phyloP scores from a whole-genome alignment of 2,113 vertebrate species.

The Tetraodon nigroviridis region DNA sequence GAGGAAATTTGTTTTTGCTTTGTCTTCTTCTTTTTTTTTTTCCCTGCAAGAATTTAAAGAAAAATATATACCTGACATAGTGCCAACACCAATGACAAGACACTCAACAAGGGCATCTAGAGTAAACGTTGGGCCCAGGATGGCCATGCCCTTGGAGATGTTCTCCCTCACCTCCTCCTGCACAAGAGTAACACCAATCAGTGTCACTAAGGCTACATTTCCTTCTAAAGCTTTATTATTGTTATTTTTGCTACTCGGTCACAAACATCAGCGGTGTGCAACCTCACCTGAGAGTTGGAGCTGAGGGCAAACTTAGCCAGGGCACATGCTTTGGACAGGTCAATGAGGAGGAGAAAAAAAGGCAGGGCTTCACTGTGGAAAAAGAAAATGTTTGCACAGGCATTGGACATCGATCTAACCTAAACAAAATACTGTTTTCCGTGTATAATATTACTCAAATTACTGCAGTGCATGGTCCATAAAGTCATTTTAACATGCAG shows the following conservation, averaged over 20 bases:
- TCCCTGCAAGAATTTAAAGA: not conserved
- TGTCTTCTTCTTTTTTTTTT: not conserved
- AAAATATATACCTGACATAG: constrained; percentile 85
- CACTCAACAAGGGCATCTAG: constrained; percentile 95
- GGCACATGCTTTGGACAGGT: constrained; percentile 92
- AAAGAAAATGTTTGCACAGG: not conserved
- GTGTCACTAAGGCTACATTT: not conserved
- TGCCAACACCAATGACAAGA: constrained; percentile 93
- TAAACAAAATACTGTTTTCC: not conserved
- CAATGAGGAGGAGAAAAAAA: constrained; percentile 93
- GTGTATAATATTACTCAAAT: too few relatives aligned
- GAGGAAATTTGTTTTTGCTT: not conserved
- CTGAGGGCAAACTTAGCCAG: constrained; percentile 96
- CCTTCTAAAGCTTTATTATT: not conserved
- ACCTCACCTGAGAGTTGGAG: constrained; percentile 91
- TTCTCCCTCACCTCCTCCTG: constrained; percentile 98
- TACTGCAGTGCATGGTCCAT: too few relatives aligned
- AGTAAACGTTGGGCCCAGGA: constrained; percentile 94
- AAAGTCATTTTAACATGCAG: too few relatives aligned
- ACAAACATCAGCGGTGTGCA: not conserved
- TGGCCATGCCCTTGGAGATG: constrained; percentile 95
- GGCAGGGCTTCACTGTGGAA: constrained; percentile 88
- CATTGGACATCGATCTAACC: not conserved
- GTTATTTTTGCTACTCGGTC: not conserved
- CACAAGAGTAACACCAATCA: not conserved